Base-by-base conservation (phyloP, 2,888 invertebrate species). In the Argyra leucocephala region DNA sequence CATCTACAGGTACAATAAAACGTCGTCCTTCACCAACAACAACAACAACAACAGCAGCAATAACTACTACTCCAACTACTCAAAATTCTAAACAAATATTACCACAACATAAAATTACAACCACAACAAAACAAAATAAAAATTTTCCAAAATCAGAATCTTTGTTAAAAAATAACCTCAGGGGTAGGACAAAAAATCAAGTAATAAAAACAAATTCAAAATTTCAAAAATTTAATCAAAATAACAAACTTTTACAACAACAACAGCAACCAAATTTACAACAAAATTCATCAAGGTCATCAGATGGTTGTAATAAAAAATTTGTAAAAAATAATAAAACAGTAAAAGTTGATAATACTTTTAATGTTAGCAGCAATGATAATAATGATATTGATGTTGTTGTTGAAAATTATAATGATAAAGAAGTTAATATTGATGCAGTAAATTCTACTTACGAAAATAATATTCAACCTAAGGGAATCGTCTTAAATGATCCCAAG, bases 1-100 rank as follows among this genome's bases (percentile, higher is more conserved):
- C 84, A 36, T 83, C 83, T 74, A 89, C 88, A 1, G 88, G 88
- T 18, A 89, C 89, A 1, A 88, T 89, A 4, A 88, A 88, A 74
- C 81, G 88, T 70, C 81, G 88, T 69, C 84, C 86, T 64, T 81
- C 82, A 36, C 86, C 87, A 1, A 81, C 82, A 66, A 75, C 70
- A n/a, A 26, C 63, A 63, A 64, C 67, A 62, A 59, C 66, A 48
- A 12, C 48, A 48, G 12, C 15, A 48, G 15, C 5, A 5, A n/a
- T 3, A 18, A 9, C 48, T 18, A 48, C 18, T 12, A n/a, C 12
- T 3, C 12, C 2, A 48, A 15, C 31, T 10, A 1, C 3, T 4
- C 4, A 48, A 15, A 48, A 5, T 48, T 48, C n/a, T 18, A n/a
- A 18, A 31, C 10, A 31, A 48, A 12, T 48, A 3, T n/a, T 3